Evolutionary conservation across 2,888 invertebrate genomes (phyloP).

Genomic region (Allophyes oxyacanthae): DNA sequence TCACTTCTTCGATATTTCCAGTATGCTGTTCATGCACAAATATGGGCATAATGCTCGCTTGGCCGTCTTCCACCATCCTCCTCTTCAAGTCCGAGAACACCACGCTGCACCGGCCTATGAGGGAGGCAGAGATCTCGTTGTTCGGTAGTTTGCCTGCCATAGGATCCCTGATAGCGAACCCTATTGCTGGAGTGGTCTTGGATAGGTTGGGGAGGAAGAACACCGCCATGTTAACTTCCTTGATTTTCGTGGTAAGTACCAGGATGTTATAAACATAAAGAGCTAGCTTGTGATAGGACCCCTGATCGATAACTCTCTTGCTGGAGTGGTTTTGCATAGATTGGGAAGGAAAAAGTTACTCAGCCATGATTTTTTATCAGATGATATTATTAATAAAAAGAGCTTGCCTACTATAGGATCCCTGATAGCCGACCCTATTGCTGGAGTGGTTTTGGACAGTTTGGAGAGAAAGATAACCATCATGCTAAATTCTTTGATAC

Average conservation of each 20-base stretch:
- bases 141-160: conserved; percentile 73
- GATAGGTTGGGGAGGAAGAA: conserved; percentile 73
- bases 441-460: conserved; percentile 64
- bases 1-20: conserved; percentile 50
- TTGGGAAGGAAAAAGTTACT: too few species aligned
- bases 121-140: conserved; percentile 67
- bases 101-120: conserved; percentile 74
- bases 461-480: conserved; percentile 71
- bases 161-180: conserved; percentile 70
- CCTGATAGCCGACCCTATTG: conserved; percentile 66
- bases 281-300: not conserved
- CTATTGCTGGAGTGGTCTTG: conserved; percentile 62
- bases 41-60: conserved; percentile 72
- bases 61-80: conserved; percentile 74
- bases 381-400: too few species aligned
- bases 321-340: not conserved
- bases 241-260: conserved; percentile 68
- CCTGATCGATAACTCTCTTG: too few species aligned
- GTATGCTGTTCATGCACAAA: conserved; percentile 70
- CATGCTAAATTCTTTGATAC: conserved; percentile 58
- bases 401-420: conserved; percentile 74
- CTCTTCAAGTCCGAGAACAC: conserved; percentile 74
- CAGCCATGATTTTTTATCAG: too few species aligned
- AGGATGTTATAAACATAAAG: conserved; percentile 6
- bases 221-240: conserved; percentile 57